Evolutionary conservation across 2,797 vertebrate species (phyloP), one percentile per base, ranked within the genome.

Genomic region (Diglossa cyanea): DNA sequence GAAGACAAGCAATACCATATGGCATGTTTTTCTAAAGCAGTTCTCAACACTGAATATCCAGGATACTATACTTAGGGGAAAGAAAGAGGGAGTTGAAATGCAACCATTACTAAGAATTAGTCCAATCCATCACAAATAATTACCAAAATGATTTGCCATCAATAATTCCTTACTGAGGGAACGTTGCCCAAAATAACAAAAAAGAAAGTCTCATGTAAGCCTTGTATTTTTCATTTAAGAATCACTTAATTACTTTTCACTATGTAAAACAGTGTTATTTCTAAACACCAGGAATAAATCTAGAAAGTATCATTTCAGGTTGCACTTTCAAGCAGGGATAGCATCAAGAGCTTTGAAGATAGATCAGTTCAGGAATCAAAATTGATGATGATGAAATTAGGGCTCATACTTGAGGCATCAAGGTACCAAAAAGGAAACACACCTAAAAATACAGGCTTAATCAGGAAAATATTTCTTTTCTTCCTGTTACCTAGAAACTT

Each of bases 1-100:
- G 61, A 93, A 71, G 84, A 94, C 91, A 88, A 73, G 90, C 63
- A 54, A 61, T n/a, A 85, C 92, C 93, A 89, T 91, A 95, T 93
- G 93, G 93, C 2, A 0, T 65, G 18, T 70, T 90, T 88, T 90
- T 50, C 45, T 67, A 73, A 85, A 18, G 57, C 66, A 73, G 62
- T 84, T 63, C 86, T 76, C 51, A 90, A 63, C 42, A 58, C 6
- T 39, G 44, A 88, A 45, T 70, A 90, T 73, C 71, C 37, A 76
- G 92, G 93, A 72, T 18, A 68, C 19, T 20, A 17, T 35, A 61
- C 50, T 81, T 72, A 47, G 10, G 16, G 53, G 20, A 33, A 90
- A 91, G 63, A 91, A 85, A 78, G 40, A 62, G 17, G 21, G 30
- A 57, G 26, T 15, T 60, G 24, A 91, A 87, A 91, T 53, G 51